phyloP scores from a whole-genome alignment of 2,797 vertebrate species.

The Enteromius treurensis region DNA sequence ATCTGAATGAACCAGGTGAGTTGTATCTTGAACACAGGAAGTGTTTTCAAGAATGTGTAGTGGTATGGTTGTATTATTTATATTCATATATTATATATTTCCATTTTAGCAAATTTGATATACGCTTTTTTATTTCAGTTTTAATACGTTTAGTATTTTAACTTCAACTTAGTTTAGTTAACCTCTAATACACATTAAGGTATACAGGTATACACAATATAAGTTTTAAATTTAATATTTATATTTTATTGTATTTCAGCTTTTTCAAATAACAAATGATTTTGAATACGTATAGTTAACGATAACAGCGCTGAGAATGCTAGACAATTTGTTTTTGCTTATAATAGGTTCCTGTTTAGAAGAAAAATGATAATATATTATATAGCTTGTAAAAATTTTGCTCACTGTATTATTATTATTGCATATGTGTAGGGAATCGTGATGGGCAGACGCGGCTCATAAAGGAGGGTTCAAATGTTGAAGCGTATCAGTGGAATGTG shows the following conservation, averaged over 20 bases:
- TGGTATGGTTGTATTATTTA: neutral
- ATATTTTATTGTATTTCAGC: no score
- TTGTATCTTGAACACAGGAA: neutral
- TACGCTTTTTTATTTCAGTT: neutral
- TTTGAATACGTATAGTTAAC: neutral
- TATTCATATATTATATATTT: neutral
- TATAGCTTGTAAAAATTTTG: neutral
- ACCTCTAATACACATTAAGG: no score
- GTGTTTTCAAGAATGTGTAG: neutral
- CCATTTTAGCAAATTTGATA: neutral
- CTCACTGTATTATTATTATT: neutral
- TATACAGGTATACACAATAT: no score
- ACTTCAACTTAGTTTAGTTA: neutral
- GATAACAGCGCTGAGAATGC: neutral
- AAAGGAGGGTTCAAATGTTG: constrained; percentile 87
- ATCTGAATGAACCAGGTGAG: constrained; percentile 90
- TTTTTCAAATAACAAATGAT: neutral
- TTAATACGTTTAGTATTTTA: no score
- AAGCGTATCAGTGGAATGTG: constrained; percentile 96
- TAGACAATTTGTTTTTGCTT: neutral
- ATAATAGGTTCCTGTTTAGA: neutral
- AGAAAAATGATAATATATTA: neutral
- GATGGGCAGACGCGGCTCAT: constrained; percentile 96
- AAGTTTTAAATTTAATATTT: no score
- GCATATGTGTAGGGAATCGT: constrained; percentile 81